A percentile compares a stretch with the other conserved stretches of the same genome.
Evolutionary conservation across 2,113 vertebrate genomes (phyloP).

Genomic region (Gobio gobio): DNA sequence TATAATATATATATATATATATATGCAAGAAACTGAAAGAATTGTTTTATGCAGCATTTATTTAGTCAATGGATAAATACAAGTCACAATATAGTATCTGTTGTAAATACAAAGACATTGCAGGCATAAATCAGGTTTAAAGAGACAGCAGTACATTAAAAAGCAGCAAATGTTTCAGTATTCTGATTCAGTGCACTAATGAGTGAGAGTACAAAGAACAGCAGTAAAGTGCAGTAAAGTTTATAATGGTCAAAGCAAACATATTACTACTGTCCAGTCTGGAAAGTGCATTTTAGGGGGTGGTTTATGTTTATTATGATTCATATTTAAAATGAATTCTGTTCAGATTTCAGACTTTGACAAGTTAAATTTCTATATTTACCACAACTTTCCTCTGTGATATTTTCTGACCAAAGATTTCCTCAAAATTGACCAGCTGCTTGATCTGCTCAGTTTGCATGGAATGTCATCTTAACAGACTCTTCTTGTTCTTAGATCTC

Average conservation of each 20-base stretch:
- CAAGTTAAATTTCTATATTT: background rate
- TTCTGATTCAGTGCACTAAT: slow-evolving; percentile 17
- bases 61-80: slow-evolving; percentile 16
- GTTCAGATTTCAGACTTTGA: background rate
- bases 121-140: background rate
- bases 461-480: slow-evolving; percentile 84
- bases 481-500: slow-evolving; percentile 79
- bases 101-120: background rate
- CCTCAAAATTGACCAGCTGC: slow-evolving; percentile 81
- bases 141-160: slow-evolving; percentile 5
- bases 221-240: slow-evolving; percentile 25
- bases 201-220: slow-evolving; percentile 10
- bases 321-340: background rate
- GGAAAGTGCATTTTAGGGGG: slow-evolving; percentile 11
- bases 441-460: slow-evolving; percentile 90
- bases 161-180: background rate
- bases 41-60: slow-evolving; percentile 3
- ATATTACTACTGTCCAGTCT: slow-evolving; percentile 5
- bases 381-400: background rate
- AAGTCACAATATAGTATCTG: slow-evolving; percentile 8
- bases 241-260: background rate
- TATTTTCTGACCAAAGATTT: slow-evolving; percentile 67
- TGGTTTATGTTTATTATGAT: background rate
- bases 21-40: background rate
- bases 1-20: background rate